These are phyloP conservation scores for Lycocerus yunnanus DNA, from an alignment of 2,888 invertebrate species.

Conservation along the genomic window DNA sequence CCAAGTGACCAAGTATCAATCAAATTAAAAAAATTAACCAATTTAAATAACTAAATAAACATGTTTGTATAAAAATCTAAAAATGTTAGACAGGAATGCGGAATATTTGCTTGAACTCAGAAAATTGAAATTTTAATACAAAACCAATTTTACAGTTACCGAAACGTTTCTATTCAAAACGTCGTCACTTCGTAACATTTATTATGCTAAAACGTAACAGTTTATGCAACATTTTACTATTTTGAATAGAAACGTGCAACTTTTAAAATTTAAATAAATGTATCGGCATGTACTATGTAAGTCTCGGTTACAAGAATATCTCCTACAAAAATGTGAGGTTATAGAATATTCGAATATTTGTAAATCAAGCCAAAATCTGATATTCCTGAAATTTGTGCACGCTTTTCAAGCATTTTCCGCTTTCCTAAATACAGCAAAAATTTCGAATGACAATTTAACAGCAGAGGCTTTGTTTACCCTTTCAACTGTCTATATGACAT, in stretches of 20 bases:
- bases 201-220: not conserved
- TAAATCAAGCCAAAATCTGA: no score
- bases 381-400: not conserved
- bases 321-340: not conserved
- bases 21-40: not conserved
- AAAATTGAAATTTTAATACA: not conserved
- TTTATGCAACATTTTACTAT: not conserved
- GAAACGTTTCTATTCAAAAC: not conserved
- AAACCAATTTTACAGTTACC: not conserved
- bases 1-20: not conserved
- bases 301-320: not conserved
- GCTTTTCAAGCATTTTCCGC: not conserved
- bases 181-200: not conserved
- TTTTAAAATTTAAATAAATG: not conserved
- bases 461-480: not conserved
- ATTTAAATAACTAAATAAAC: not conserved
- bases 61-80: not conserved
- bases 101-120: not conserved
- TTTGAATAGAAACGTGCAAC: not conserved
- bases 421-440: not conserved
- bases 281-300: not conserved
- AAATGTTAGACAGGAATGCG: not conserved
- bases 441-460: not conserved
- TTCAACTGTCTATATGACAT: not conserved
- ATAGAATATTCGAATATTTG: not conserved